A percentile compares a stretch with the other conserved stretches of the same genome.
Evolutionary conservation across 2,113 vertebrate species (phyloP).

Genomic region (Antigone vipio): DNA sequence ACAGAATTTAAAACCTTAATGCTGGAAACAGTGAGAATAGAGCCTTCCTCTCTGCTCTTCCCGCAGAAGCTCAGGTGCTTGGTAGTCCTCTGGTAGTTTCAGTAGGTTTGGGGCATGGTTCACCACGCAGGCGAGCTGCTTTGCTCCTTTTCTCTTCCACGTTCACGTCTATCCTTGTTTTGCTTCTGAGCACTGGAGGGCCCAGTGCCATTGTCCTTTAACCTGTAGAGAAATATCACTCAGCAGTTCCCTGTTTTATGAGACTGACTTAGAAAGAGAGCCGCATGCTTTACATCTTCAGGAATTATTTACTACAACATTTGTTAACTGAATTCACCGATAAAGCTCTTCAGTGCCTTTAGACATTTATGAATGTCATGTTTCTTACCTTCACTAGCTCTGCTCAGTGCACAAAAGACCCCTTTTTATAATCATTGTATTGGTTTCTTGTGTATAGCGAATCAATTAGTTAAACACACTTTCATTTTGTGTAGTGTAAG

Average conservation of each 20-base stretch:
- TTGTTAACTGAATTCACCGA: neutral
- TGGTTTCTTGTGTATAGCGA: neutral
- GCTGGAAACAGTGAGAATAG: neutral
- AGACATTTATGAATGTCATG: constrained; percentile 3
- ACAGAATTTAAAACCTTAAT: neutral
- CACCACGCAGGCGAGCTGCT: neutral
- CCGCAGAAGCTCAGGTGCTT: neutral
- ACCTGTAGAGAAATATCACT: neutral
- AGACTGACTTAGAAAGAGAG: neutral
- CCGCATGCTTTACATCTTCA: neutral
- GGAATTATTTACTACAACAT: neutral
- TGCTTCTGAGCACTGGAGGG: neutral
- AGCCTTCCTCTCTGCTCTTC: neutral
- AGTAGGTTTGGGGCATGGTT: neutral
- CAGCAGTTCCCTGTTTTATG: neutral
- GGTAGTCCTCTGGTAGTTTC: neutral
- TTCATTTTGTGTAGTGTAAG: neutral
- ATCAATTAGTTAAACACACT: neutral
- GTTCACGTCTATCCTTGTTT: neutral
- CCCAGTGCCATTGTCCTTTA: neutral
- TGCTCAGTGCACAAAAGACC: neutral
- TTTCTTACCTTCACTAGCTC: neutral
- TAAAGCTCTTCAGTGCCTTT: neutral
- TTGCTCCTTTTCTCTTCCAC: neutral
- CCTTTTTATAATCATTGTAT: neutral